A percentile compares a stretch with the other conserved stretches of the same genome.
Conservation (phyloP, 2,888 invertebrate genomes). For the Limnephilus marmoratus region DNA sequence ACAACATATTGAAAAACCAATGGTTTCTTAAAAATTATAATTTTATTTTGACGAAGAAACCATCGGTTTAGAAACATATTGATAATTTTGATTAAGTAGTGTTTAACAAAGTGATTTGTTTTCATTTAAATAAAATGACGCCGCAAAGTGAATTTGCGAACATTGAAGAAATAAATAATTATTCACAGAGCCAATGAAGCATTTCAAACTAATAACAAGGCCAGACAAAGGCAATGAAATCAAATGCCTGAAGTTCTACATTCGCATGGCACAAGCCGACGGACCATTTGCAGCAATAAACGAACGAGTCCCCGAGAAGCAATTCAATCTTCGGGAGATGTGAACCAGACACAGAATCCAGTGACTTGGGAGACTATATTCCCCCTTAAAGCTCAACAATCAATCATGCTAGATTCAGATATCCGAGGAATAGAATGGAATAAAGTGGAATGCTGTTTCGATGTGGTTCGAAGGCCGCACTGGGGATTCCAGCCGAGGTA, state of each 20-base stretch:
- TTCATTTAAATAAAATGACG: too few species aligned
- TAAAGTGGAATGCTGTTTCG: constrained; percentile 26
- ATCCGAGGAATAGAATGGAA: constrained; percentile 48
- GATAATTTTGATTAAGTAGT: too few species aligned
- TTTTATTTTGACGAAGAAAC: not conserved
- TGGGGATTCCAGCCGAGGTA: not conserved
- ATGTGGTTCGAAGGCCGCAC: not conserved
- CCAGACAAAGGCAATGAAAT: constrained; percentile 49
- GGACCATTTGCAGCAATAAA: constrained; percentile 48
- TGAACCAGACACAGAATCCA: not conserved
- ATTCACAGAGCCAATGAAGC: constrained; percentile 11
- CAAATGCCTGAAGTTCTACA: constrained; percentile 39
- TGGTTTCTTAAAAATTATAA: too few species aligned
- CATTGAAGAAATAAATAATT: not conserved
- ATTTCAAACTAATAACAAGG: not conserved
- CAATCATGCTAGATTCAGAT: constrained; percentile 62
- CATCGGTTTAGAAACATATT: too few species aligned
- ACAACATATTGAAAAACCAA: too few species aligned
- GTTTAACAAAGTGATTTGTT: too few species aligned
- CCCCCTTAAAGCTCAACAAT: constrained; percentile 50
- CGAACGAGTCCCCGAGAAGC: constrained; percentile 31
- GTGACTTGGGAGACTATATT: constrained; percentile 10
- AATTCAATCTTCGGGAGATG: constrained; percentile 39
- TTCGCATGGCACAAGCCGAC: constrained; percentile 6
- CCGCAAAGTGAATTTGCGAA: too few species aligned